Percentiles rank a stretch among this genome's conserved stretches.
These are phyloP conservation scores for Andrena hattorfiana DNA, from an alignment of 2,888 invertebrate species.

Conservation along the genomic window DNA sequence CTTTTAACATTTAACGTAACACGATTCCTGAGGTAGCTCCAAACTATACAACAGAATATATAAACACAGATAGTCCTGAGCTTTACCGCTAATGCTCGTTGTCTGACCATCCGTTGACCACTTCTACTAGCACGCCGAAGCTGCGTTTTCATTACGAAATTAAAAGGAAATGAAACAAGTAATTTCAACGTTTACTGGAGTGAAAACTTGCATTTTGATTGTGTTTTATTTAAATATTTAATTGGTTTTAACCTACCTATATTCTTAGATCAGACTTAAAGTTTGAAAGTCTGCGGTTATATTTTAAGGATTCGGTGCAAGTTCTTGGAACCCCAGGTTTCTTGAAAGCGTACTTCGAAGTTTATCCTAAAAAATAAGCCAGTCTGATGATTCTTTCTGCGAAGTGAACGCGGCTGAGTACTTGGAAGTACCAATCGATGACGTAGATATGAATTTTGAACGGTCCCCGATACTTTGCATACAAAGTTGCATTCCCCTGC, in stretches of 20 bases:
- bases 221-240: neutral
- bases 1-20: no score
- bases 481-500: constrained; percentile 14
- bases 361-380: neutral
- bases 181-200: no score
- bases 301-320: constrained; percentile 3
- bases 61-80: no score
- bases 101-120: no score
- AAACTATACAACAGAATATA: no score
- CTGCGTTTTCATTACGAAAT: no score
- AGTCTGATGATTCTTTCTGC: constrained; percentile 6
- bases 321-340: neutral
- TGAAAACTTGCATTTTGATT: no score
- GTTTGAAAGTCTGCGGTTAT: neutral
- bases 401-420: neutral
- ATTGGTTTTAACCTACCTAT: neutral
- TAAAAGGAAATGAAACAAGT: no score
- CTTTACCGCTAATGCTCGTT: no score
- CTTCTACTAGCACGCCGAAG: no score
- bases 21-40: no score
- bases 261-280: neutral
- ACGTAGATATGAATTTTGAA: constrained; percentile 42
- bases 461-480: constrained; percentile 19
- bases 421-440: constrained; percentile 27
- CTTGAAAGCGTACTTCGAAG: neutral